Evolutionary conservation across 2,797 vertebrate genomes (phyloP), one percentile per base, ranked within the genome.

Genomic region (Cacajao melanocephalus): DNA sequence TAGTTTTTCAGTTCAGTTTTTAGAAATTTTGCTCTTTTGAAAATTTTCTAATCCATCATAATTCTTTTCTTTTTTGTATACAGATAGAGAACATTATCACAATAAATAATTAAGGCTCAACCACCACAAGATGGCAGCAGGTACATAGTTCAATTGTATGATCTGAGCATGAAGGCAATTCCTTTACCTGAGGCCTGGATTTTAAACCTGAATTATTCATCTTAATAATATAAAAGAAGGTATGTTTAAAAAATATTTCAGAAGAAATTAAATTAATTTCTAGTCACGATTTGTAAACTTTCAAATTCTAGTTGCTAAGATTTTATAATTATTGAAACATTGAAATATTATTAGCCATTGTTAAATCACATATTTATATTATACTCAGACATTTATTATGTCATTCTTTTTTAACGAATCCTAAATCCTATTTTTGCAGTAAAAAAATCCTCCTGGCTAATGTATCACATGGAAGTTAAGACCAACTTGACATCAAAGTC

Each of bases 51-150:
- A 86, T 81, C 2, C 5, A 48, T 55, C 14, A 11, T 70, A 50
- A 84, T 39, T 58, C 44, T 58, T 50, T 83, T 67, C 24, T 24
- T 20, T 87, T 91, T 73, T 44, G 22, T 94, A 76, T 85, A 55
- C 46, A 95, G 70, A 86, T 83, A 44, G 73, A 93, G n/a, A 95
- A 22, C 83, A 30, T 55, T 87, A 30, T 55, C 48, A 39, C 82
- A 81, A 86, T 81, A 76, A 78, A 61, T 79, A 89, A 95, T 92
- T 88, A 92, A 97, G 58, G 30, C 11, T 70, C 39, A 30, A n/a
- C 48, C n/a, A 90, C 97, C 96, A 97, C 98, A 95, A 98, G 97
- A 80, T 96, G 97, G 97, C 97, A 97, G 96, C 93, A 98, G 81
- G 58, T n/a, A 70, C 87, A 92, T 50, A 41, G 57, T 50, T 96